A percentile compares a stretch with the other conserved stretches of the same genome.
These are phyloP conservation scores for Drosophila ogumai DNA, from an alignment of 1,140 invertebrate genomes.

Conservation along the genomic window DNA sequence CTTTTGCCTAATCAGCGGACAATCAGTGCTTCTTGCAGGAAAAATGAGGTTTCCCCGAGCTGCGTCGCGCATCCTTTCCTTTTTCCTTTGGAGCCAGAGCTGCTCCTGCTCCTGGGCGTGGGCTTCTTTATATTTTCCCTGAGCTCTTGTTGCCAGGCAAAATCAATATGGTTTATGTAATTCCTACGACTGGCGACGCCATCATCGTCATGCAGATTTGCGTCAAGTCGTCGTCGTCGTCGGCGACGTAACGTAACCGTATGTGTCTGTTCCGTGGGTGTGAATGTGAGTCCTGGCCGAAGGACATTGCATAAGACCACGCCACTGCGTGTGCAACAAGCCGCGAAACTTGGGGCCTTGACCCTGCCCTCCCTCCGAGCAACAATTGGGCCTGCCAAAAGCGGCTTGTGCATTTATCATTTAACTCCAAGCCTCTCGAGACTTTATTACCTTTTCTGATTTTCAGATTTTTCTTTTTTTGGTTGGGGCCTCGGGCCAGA, in stretches of 20 bases:
- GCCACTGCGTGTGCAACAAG: conserved; percentile 67
- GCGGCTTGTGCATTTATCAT: conserved; percentile 34
- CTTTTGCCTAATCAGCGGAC: conserved; percentile 21
- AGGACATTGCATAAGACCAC: conserved; percentile 72
- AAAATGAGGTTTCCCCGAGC: conserved; percentile 17
- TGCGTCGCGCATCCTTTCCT: conserved; percentile 16
- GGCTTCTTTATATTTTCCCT: conserved; percentile 1
- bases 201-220: conserved; percentile 74
- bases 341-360: conserved; percentile 48
- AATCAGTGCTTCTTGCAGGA: conserved; percentile 3
- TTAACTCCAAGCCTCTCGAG: conserved; percentile 16
- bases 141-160: conserved; percentile 46
- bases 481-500: background rate
- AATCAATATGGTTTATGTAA: conserved; percentile 82
- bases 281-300: conserved; percentile 42
- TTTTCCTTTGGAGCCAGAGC: conserved; percentile 16
- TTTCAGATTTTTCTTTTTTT: conserved; percentile 5
- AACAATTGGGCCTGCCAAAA: conserved; percentile 40
- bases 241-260: conserved; percentile 19
- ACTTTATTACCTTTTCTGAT: conserved; percentile 21
- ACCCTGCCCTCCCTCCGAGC: conserved; percentile 40
- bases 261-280: conserved; percentile 24
- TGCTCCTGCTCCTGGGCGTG: conserved; percentile 25
- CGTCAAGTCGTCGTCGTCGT: conserved; percentile 47
- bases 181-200: conserved; percentile 48